Base-by-base conservation (phyloP, 2,797 vertebrate genomes). In the Neosalanx taihuensis region DNA sequence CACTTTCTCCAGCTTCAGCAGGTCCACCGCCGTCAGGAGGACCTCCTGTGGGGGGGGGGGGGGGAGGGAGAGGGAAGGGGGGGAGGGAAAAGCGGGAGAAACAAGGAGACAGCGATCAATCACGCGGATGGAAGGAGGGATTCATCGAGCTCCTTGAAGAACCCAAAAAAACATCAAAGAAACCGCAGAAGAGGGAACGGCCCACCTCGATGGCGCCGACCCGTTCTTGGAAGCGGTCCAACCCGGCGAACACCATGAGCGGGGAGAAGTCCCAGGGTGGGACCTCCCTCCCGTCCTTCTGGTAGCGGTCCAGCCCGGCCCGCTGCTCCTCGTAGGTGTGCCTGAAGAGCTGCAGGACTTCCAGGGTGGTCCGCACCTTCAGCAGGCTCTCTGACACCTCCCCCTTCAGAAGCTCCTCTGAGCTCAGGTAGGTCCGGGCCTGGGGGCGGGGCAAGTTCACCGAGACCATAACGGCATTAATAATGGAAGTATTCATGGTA, bases 321-420 rank as follows among this genome's bases (percentile, higher is more conserved):
- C 84, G 86, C 29, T 87, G 86, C 53, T 97, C 93, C 30, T 94
- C 89, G 46, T 93, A 96, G 0, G 76, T 83, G 58, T 31, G 84
- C 80, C 91, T 94, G 82, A 98, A 95, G 23, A 87, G 78, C 2
- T 71, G 87, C 67, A 99, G 82, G 72, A 92, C 85, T 31, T 93
- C 88, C n/a, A 91, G 29, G 49, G 87, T 89, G 0, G 74, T 86
- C 6, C 90, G 90, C 35, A 98, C 92, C 76, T 91, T 95, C 59
- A 75, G 73, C 77, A 95, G 88, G 83, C 92, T 94, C 78, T 97
- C 96, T 15, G 91, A 86, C 15, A 88, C 31, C 33, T 99, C 97
- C n/a, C 89, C 94, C 84, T 87, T 96, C 81, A 99, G 87, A 33
- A 99, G 77, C n/a, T 98, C 96, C 33, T 96, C 96, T 20, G 94